These are phyloP conservation scores for Apodemus speciosus DNA, from an alignment of 2,113 vertebrate species.

Conservation along the genomic window DNA sequence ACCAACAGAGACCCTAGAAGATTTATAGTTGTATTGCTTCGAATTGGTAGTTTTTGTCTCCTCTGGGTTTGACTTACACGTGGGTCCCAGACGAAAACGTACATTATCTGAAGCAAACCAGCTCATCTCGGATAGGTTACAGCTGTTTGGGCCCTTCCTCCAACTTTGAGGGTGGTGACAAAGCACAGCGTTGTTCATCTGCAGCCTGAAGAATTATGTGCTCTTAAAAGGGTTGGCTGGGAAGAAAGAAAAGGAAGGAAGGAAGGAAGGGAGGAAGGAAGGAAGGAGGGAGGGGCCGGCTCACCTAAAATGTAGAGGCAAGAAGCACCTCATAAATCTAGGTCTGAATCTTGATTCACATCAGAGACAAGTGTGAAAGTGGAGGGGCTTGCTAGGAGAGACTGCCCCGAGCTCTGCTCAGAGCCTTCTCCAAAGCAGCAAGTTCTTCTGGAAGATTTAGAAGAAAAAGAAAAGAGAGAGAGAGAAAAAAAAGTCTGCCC, in stretches of 20 bases:
- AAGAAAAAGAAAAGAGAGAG: not conserved
- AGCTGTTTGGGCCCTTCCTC: conserved; percentile 83
- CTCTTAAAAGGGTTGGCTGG: conserved; percentile 71
- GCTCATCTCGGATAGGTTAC: conserved; percentile 78
- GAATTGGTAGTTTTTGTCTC: conserved; percentile 70
- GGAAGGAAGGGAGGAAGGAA: not conserved
- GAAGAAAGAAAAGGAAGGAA: not conserved
- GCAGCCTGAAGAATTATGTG: conserved; percentile 78
- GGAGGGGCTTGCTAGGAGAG: not conserved
- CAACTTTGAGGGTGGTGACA: conserved; percentile 74
- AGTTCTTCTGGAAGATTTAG: conserved; percentile 26
- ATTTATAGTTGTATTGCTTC: conserved; percentile 60
- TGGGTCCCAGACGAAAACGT: conserved; percentile 83
- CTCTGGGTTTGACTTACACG: conserved; percentile 76
- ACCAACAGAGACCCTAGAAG: conserved; percentile 61
- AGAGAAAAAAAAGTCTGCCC: not conserved
- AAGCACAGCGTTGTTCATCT: conserved; percentile 79
- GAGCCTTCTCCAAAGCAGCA: conserved; percentile 19
- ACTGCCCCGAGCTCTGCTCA: not conserved
- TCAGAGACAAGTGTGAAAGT: not conserved
- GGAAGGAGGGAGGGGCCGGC: not conserved
- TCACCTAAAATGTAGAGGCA: conserved; percentile 67
- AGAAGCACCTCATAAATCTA: conserved; percentile 33
- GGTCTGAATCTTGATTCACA: not conserved
- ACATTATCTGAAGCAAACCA: conserved; percentile 78